Base-by-base conservation (phyloP, 2,797 vertebrate genomes). In the Cryptoblepharus egeriae region DNA sequence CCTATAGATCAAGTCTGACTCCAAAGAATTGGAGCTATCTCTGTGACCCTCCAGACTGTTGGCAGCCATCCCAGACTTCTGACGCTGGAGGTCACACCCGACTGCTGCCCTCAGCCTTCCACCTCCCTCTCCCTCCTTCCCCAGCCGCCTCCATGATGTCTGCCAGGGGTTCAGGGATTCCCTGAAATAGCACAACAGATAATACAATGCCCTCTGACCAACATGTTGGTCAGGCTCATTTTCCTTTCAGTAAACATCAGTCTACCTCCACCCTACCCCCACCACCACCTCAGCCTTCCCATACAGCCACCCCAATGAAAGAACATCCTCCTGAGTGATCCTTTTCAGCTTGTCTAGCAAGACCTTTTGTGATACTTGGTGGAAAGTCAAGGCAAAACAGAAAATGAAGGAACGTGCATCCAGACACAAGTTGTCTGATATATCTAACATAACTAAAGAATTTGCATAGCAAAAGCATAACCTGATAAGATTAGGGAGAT, bases 1-100 rank as follows among this genome's bases (percentile, higher is more conserved):
- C 91, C 92, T 45, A 58, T 39, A 83, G 92, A 92, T 91, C 92
- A 88, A 73, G 85, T 83, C 88, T 86, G 92, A 91, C 92, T 93
- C 91, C 92, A 86, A 85, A 85, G 88, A 88, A 79, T 82, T 83
- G 0, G 74, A 8, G 85, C 90, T 94, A 93, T 94, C 92, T 94
- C 81, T 1, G 75, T 88, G 90, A 90, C 90, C 87, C 42, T 81
- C 75, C 16, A 77, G 85, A 88, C 92, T 85, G 82, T 80, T 92
- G 92, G 92, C 89, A 79, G 83, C 82, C 92, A 87, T 92, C 92
- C 92, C 91, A 86, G 91, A 69, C 85, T 91, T 90, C 90, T 93
- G 94, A 94, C 88, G 90, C 85, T 89, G 91, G 82, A 91, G 87
- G 84, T 86, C 81, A 84, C 85, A 84, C 77, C 16, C 75, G 13